A percentile compares a stretch with the other conserved stretches of the same genome.
These are phyloP conservation scores for Callionymus lyra DNA, from an alignment of 2,113 vertebrate genomes.

Conservation along the genomic window DNA sequence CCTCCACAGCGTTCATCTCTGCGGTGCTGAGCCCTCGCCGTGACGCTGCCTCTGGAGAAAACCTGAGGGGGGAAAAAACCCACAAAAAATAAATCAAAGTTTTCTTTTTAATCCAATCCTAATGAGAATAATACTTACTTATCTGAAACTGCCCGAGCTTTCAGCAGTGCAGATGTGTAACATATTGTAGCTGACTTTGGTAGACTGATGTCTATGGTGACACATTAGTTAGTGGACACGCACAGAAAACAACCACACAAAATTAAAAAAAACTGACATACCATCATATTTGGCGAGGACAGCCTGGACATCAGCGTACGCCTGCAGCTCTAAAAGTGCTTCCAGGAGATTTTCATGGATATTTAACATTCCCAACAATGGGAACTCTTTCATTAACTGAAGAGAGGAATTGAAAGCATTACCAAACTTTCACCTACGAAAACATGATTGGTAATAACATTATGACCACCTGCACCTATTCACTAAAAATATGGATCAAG, in stretches of 20 bases:
- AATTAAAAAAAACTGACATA: slow-evolving; percentile 45
- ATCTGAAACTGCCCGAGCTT: slow-evolving; percentile 97
- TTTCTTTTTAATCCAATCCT: not conserved
- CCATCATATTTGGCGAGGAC: slow-evolving; percentile 97
- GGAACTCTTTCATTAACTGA: slow-evolving; percentile 98
- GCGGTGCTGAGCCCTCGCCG: slow-evolving; percentile 94
- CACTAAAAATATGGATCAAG: too few species aligned
- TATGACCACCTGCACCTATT: too few species aligned
- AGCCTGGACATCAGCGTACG: slow-evolving; percentile 96
- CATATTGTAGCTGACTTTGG: slow-evolving; percentile 98
- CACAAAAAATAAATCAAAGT: not conserved
- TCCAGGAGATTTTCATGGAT: slow-evolving; percentile 98
- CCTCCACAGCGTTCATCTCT: slow-evolving; percentile 98
- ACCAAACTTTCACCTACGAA: too few species aligned
- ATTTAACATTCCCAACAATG: slow-evolving; percentile 94
- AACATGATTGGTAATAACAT: too few species aligned
- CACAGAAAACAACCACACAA: not conserved
- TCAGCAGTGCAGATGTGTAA: slow-evolving; percentile 96
- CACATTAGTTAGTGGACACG: not conserved
- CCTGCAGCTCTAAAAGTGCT: slow-evolving; percentile 92
- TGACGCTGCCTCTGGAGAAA: slow-evolving; percentile 94
- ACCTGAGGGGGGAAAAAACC: slow-evolving; percentile 70
- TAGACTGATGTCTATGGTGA: slow-evolving; percentile 87
- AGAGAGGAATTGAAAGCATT: slow-evolving; percentile 20
- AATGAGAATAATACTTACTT: slow-evolving; percentile 70